Conservation (phyloP, 2,113 vertebrate genomes). For the Puma concolor region DNA sequence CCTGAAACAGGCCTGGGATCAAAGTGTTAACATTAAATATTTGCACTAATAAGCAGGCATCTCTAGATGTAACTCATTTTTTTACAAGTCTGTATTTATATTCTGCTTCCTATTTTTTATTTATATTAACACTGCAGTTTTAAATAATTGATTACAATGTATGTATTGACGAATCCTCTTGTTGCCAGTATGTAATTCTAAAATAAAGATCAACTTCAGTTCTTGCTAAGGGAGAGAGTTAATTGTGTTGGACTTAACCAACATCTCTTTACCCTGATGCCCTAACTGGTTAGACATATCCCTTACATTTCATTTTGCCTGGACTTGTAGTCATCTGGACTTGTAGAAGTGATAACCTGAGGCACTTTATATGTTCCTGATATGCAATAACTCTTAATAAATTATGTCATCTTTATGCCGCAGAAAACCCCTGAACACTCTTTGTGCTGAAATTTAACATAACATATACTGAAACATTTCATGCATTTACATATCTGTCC, state of each 20-base stretch:
- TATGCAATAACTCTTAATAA: constrained; percentile 10
- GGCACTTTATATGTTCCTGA: background rate
- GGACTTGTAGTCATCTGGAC: background rate
- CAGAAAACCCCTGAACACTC: background rate
- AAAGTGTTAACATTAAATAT: background rate
- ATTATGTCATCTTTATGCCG: constrained; percentile 6
- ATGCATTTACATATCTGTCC: background rate
- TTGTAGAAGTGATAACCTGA: background rate
- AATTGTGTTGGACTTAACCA: background rate
- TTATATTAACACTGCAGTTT: background rate
- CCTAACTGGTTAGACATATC: background rate
- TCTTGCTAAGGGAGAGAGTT: background rate
- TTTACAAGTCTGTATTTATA: background rate
- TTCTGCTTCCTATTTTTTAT: background rate
- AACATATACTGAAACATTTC: constrained; percentile 41
- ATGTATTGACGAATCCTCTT: background rate
- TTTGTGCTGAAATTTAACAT: constrained; percentile 45
- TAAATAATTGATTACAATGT: background rate
- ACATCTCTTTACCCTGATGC: background rate
- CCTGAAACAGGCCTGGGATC: background rate
- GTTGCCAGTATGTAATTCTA: background rate
- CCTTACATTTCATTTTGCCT: constrained; percentile 23
- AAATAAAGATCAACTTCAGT: background rate
- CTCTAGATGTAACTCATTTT: background rate
- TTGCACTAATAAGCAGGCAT: background rate